Evolutionary conservation across 1,140 invertebrate genomes (phyloP).

Genomic region (Pachyrhynchus sulphureomaculatus): DNA sequence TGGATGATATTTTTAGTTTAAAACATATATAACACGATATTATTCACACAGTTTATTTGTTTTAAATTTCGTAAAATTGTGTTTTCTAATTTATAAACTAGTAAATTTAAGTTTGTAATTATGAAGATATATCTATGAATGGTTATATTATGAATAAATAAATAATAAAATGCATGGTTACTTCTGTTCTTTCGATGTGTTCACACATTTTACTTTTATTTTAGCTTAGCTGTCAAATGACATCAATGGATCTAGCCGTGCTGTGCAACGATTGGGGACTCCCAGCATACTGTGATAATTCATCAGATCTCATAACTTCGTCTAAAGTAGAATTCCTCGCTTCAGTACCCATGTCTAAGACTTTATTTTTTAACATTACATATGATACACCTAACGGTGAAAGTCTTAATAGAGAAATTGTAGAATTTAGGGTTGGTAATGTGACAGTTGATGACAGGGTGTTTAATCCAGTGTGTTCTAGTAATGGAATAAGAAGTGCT

Average conservation of each 20-base stretch:
- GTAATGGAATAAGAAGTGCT: constrained; percentile 15
- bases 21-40: too few species aligned
- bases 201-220: too few species aligned
- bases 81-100: too few species aligned
- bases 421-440: constrained; percentile 47
- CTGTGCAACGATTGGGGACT: constrained; percentile 56
- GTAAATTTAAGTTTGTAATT: too few species aligned
- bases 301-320: neutral
- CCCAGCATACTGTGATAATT: constrained; percentile 38
- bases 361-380: neutral
- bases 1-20: too few species aligned
- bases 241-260: constrained; percentile 53
- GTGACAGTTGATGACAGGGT: constrained; percentile 46
- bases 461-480: constrained; percentile 54
- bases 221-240: constrained; percentile 56
- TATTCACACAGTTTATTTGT: too few species aligned
- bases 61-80: too few species aligned
- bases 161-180: too few species aligned
- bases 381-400: neutral
- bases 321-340: neutral
- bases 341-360: neutral
- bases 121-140: too few species aligned
- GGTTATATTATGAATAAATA: too few species aligned
- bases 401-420: neutral
- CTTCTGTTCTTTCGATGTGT: too few species aligned